Evolutionary conservation across 2,888 invertebrate species (phyloP).

Genomic region (Hypsopygia costalis): DNA sequence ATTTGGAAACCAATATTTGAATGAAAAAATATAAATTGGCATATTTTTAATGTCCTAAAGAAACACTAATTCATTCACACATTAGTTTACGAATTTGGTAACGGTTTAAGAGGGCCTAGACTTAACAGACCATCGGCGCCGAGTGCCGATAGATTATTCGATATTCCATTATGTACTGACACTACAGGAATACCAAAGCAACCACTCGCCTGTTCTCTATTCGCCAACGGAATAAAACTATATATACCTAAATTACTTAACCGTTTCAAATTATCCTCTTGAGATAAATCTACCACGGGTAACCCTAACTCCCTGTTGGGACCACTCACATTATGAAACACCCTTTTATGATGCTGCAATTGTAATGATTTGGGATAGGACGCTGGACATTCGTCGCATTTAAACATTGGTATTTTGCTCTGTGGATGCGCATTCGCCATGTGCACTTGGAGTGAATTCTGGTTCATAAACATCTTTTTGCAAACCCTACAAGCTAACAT

Average conservation of each 20-base stretch:
- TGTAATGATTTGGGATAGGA: slow-evolving; percentile 86
- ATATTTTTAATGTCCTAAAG: too few relatives aligned
- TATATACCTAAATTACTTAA: slow-evolving; percentile 85
- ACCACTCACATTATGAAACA: slow-evolving; percentile 68
- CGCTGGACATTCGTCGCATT: slow-evolving; percentile 86
- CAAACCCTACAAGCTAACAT: slow-evolving; percentile 67
- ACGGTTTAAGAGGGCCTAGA: slow-evolving; percentile 85
- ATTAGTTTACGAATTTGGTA: slow-evolving; percentile 60
- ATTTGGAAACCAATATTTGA: too few relatives aligned
- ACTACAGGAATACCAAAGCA: slow-evolving; percentile 87
- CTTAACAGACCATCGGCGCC: slow-evolving; percentile 86
- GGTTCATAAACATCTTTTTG: slow-evolving; percentile 68
- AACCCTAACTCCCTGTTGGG: slow-evolving; percentile 83
- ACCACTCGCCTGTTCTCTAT: slow-evolving; percentile 81
- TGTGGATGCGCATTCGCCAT: slow-evolving; percentile 64
- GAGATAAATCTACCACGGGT: slow-evolving; percentile 86
- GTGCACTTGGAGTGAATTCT: slow-evolving; percentile 55
- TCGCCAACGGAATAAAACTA: slow-evolving; percentile 87
- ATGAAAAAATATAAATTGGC: too few relatives aligned
- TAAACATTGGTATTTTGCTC: slow-evolving; percentile 63
- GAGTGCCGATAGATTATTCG: slow-evolving; percentile 80
- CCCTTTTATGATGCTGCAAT: slow-evolving; percentile 80
- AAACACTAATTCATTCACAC: background rate
- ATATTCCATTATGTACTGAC: slow-evolving; percentile 82
- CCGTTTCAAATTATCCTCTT: slow-evolving; percentile 83